These are phyloP conservation scores for Onthophagus taurus DNA, from an alignment of 1,140 invertebrate species.

Conservation along the genomic window DNA sequence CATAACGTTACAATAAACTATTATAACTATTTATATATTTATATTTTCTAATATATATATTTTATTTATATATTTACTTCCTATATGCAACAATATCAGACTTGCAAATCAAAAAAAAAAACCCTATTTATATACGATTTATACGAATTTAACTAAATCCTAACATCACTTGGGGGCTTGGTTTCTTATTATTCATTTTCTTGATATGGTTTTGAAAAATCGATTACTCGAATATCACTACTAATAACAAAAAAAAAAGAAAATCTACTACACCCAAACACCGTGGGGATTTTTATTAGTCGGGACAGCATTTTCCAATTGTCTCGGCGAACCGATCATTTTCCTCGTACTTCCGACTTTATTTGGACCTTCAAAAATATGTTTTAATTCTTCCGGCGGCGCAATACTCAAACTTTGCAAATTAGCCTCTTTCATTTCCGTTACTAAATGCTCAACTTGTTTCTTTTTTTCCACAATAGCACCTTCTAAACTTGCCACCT, in stretches of 20 bases:
- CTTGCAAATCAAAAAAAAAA: background rate
- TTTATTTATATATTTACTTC: too few relatives aligned
- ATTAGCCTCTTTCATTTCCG: constrained; percentile 88
- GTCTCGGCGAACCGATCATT: constrained; percentile 82
- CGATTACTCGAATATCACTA: background rate
- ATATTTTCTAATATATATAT: background rate
- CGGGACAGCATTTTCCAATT: constrained; percentile 85
- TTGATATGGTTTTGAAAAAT: background rate
- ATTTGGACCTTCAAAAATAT: constrained; percentile 70
- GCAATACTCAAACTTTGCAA: constrained; percentile 77
- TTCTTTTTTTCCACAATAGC: constrained; percentile 77
- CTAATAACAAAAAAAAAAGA: background rate
- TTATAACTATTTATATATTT: background rate
- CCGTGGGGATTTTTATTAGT: constrained; percentile 93
- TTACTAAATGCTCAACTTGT: constrained; percentile 73
- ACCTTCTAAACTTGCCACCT: constrained; percentile 63
- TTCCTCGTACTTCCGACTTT: constrained; percentile 78
- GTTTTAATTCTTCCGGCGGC: constrained; percentile 68
- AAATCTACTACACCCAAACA: constrained; percentile 65
- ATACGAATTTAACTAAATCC: background rate
- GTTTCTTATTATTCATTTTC: background rate
- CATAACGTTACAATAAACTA: constrained; percentile 2
- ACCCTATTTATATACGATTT: background rate
- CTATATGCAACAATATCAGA: background rate
- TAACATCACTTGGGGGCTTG: too few relatives aligned